phyloP scores from a whole-genome alignment of 2,797 vertebrate species.

The Acanthornis magna region DNA sequence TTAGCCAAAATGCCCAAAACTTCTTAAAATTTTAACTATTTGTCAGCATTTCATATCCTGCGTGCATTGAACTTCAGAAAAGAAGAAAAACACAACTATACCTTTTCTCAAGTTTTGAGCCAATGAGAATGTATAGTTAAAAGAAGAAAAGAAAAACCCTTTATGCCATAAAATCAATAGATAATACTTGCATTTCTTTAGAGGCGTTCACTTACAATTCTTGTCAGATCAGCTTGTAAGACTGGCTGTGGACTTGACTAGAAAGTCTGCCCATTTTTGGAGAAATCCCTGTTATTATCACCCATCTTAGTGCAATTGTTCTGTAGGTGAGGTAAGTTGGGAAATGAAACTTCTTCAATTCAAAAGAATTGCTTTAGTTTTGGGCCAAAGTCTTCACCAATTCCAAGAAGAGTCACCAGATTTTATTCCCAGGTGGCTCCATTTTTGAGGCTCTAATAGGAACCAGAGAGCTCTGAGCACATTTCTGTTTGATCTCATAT shows the following conservation, averaged over 20 bases:
- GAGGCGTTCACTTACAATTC: neutral
- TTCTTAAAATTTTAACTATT: neutral
- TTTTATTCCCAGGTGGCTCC: neutral
- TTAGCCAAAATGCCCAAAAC: neutral
- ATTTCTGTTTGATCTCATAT: neutral
- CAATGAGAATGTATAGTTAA: neutral
- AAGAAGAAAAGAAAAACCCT: slow-evolving; percentile 1
- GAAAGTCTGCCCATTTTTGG: slow-evolving; percentile 7
- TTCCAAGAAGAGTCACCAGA: neutral
- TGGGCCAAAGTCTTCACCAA: neutral
- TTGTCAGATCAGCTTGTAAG: neutral
- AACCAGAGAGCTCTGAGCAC: neutral
- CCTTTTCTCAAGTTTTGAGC: slow-evolving; percentile 23
- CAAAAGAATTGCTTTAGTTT: neutral
- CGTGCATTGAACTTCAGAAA: neutral
- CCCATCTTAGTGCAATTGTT: slow-evolving; percentile 13
- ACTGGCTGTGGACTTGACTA: neutral
- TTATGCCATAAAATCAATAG: neutral
- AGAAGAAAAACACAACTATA: neutral
- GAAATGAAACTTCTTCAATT: neutral
- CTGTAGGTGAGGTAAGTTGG: neutral
- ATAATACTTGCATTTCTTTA: neutral
- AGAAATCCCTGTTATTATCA: neutral
- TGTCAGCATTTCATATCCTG: neutral
- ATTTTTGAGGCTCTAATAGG: neutral